A percentile compares a stretch with the other conserved stretches of the same genome.
Conservation (phyloP, 2,888 invertebrate species). For the Embidobia sp. region DNA sequence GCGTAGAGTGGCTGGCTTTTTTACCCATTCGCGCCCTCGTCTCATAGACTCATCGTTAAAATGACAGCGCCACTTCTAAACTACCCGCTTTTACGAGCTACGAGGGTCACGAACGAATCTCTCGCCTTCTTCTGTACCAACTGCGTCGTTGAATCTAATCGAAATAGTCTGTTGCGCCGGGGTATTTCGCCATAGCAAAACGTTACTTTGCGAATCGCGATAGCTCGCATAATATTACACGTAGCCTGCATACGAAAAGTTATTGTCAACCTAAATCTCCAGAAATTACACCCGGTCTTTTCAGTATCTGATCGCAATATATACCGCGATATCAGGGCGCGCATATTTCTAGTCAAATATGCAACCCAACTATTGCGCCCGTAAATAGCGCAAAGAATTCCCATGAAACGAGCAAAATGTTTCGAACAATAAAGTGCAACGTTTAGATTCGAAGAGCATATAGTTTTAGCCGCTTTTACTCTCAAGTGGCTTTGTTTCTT, state of each 20-base stretch:
- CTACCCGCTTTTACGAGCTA: slow-evolving; percentile 47
- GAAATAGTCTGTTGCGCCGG: slow-evolving; percentile 40
- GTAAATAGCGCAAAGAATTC: slow-evolving; percentile 34
- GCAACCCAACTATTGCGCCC: slow-evolving; percentile 41
- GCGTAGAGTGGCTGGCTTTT: slow-evolving; percentile 31
- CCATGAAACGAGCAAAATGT: too few relatives aligned
- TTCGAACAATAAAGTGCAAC: too few relatives aligned
- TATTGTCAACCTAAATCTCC: slow-evolving; percentile 64
- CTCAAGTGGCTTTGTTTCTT: too few relatives aligned
- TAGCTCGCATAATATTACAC: slow-evolving; percentile 59
- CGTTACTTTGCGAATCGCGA: slow-evolving; percentile 48
- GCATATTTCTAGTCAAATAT: slow-evolving; percentile 49
- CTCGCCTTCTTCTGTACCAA: slow-evolving; percentile 19
- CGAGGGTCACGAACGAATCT: slow-evolving; percentile 43
- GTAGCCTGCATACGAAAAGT: slow-evolving; percentile 54
- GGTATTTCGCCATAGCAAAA: slow-evolving; percentile 43
- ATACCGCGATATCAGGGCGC: slow-evolving; percentile 38
- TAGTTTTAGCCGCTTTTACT: too few relatives aligned
- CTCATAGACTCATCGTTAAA: slow-evolving; percentile 51
- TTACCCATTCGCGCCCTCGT: slow-evolving; percentile 43
- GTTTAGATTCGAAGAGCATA: too few relatives aligned
- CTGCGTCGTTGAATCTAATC: slow-evolving; percentile 47
- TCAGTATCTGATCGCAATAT: slow-evolving; percentile 55
- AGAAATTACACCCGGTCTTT: slow-evolving; percentile 51
- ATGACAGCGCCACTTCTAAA: slow-evolving; percentile 45